phyloP scores from a whole-genome alignment of 2,113 vertebrate genomes.

The Ailuropoda melanoleuca region DNA sequence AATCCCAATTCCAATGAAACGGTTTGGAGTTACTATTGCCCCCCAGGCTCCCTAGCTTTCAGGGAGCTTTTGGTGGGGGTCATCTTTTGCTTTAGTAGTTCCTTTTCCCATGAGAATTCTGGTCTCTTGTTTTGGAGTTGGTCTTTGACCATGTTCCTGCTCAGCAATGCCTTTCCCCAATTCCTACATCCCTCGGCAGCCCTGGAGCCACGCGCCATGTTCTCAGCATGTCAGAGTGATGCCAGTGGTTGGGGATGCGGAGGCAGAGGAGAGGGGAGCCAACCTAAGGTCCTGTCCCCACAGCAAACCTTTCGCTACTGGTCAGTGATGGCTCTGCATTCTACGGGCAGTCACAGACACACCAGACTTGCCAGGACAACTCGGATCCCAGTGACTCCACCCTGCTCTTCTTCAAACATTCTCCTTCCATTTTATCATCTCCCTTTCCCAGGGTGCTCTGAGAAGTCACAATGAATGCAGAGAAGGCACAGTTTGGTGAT shows the following conservation, averaged over 20 bases:
- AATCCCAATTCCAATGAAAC: neutral
- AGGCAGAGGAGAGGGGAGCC: neutral
- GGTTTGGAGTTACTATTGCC: neutral
- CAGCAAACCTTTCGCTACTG: neutral
- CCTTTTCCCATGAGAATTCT: neutral
- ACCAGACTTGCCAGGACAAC: neutral
- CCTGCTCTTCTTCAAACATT: neutral
- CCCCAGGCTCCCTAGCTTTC: neutral
- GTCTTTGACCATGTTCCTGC: neutral
- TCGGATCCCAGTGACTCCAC: neutral
- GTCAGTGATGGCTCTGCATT: neutral
- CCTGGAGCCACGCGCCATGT: neutral
- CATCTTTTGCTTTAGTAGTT: neutral
- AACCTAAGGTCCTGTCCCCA: neutral
- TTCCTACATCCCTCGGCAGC: neutral
- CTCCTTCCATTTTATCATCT: neutral
- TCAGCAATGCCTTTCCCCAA: neutral
- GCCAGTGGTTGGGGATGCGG: neutral
- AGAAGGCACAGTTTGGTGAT: neutral
- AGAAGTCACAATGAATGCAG: neutral
- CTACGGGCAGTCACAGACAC: neutral
- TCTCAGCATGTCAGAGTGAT: neutral
- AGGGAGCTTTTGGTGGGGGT: neutral
- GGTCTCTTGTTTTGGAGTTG: neutral
- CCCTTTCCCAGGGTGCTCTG: neutral